Evolutionary conservation across 2,797 vertebrate species (phyloP).

Genomic region (Ptychobarbus kaznakovi): DNA sequence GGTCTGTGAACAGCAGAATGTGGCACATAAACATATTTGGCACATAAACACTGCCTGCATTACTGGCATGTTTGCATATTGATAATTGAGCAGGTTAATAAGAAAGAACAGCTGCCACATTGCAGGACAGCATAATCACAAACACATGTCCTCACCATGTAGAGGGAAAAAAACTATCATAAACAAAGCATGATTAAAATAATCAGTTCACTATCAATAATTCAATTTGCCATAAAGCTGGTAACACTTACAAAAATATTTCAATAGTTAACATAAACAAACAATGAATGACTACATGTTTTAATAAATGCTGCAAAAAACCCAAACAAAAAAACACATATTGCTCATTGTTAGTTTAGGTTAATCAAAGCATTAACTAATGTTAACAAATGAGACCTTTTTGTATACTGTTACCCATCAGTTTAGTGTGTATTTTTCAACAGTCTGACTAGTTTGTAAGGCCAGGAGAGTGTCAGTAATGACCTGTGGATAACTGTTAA

Average conservation of each 20-base stretch:
- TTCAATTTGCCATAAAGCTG: not conserved
- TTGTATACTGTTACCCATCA: not conserved
- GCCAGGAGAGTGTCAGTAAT: conserved; percentile 2
- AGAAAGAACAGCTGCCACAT: conserved; percentile 40
- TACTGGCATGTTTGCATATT: conserved; percentile 39
- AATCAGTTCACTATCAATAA: not conserved
- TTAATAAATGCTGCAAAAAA: conserved; percentile 7
- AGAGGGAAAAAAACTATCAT: not conserved
- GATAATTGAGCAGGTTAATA: conserved; percentile 33
- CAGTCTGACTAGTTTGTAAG: conserved; percentile 33
- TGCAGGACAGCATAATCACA: not conserved
- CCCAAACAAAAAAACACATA: not conserved
- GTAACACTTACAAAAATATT: not conserved
- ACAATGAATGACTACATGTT: not conserved
- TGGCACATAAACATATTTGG: conserved; percentile 45
- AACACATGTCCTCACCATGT: not conserved
- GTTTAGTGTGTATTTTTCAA: conserved; percentile 13
- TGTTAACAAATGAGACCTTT: not conserved
- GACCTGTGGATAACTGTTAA: conserved; percentile 1
- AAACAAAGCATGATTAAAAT: conserved; percentile 4
- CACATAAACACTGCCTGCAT: conserved; percentile 25
- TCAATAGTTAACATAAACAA: not conserved
- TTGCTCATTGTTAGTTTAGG: not conserved
- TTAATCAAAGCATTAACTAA: conserved; percentile 1
- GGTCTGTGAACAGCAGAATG: conserved; percentile 22